Evolutionary conservation across 2,888 invertebrate species (phyloP).

Genomic region (Agrotis exclamationis): DNA sequence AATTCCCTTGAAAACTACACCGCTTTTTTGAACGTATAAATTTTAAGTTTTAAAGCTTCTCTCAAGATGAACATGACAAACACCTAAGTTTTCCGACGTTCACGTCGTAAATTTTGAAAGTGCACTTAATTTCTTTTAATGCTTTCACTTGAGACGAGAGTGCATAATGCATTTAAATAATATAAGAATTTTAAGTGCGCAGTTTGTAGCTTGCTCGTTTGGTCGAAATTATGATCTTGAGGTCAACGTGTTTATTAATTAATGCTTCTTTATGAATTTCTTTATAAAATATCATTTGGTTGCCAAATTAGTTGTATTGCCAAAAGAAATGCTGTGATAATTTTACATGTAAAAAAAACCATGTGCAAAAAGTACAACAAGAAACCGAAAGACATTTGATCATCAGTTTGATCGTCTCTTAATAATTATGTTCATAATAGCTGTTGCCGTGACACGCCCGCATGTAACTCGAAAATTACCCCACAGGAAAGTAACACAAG

Average conservation of each 20-base stretch:
- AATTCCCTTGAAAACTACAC: constrained; percentile 48
- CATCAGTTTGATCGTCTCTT: too few species aligned
- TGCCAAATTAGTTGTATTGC: too few species aligned
- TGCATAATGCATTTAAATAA: constrained; percentile 27
- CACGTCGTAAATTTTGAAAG: constrained; percentile 45
- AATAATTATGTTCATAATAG: too few species aligned
- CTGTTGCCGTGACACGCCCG: too few species aligned
- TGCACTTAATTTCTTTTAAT: constrained; percentile 58
- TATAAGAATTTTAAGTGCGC: constrained; percentile 5
- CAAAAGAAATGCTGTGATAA: too few species aligned
- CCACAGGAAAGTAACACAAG: too few species aligned
- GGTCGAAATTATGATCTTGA: not conserved
- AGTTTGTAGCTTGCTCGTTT: not conserved
- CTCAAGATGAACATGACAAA: constrained; percentile 58
- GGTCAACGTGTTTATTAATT: not conserved
- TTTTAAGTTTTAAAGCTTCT: constrained; percentile 51
- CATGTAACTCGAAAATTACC: too few species aligned
- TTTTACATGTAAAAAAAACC: too few species aligned
- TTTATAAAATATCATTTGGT: too few species aligned
- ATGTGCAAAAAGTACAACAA: too few species aligned
- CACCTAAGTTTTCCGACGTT: constrained; percentile 51
- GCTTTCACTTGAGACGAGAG: constrained; percentile 30
- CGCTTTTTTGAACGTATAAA: constrained; percentile 59
- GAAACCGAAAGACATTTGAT: too few species aligned
- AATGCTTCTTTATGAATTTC: not conserved